Base-by-base conservation (phyloP, 2,888 invertebrate species). In the Opisthograptis luteolata region DNA sequence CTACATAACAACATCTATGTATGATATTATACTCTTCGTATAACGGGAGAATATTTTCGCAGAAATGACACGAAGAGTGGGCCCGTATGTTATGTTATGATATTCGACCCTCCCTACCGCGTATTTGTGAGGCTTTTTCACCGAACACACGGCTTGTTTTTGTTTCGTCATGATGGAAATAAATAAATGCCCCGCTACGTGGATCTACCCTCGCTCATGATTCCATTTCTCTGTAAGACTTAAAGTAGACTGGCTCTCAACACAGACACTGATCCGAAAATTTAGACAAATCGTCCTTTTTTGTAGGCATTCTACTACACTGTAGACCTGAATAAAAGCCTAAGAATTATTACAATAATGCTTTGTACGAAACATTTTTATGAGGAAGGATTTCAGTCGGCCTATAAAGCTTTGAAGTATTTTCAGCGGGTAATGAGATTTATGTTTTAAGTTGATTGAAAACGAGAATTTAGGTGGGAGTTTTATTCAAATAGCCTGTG, bases 361-460 rank as follows among this genome's bases (percentile, higher is more conserved):
- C 50, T 58, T 56, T 51, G 55, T 47, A 32, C 41, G 43, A 48
- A 47, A 47, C 25, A 37, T 51, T 56, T 41, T 54, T 54, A 51
- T 43, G 32, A 55, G 45, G 47, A 50, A 61, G 56, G 48, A 46
- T 48, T 58, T 53, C 31, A 17, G 41, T 7, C 34, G 37, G 35
- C 17, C 28, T 20, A 44, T 34, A 45, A 48, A 40, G 36, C 41
- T 50, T 55, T 53, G 48, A 51, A 43, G 50, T 46, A 46, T 40
- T 43, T 51, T 39, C 20, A 39, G 31, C 32, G 39, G 36, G 46
- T 55, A 48, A 53, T 58, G 50, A 52, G 52, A 57, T 55, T 57
- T 49, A 27, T 47, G 20, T 52, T 56, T 58, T 46, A 55, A 45
- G 44, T 48, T 56, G 51, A 56, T 56, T 55, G 49, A 54, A 58